These are phyloP conservation scores for Hypotaenidia okinawae DNA, from an alignment of 2,797 vertebrate genomes.

Conservation along the genomic window DNA sequence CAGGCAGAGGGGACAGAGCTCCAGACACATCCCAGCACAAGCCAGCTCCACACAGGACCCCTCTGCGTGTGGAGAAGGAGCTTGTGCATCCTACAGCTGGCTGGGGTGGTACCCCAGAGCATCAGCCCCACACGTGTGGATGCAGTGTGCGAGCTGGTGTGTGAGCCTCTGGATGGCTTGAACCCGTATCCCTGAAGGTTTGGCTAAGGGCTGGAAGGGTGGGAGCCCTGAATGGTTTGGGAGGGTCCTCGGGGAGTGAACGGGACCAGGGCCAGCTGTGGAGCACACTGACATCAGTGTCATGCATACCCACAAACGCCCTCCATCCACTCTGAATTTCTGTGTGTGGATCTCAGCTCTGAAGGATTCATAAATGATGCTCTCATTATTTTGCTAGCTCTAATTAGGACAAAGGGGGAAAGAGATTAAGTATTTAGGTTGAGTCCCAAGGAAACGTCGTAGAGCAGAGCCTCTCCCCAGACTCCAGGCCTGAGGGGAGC, in stretches of 20 bases:
- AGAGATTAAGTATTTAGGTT: slow-evolving; percentile 60
- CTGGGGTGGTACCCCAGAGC: neutral
- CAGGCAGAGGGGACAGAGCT: neutral
- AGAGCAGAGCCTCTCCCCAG: slow-evolving; percentile 56
- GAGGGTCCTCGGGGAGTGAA: neutral
- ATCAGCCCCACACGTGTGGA: neutral
- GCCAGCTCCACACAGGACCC: neutral
- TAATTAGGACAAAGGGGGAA: slow-evolving; percentile 37
- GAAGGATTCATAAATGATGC: slow-evolving; percentile 3
- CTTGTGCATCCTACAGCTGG: neutral
- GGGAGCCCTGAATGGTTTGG: neutral
- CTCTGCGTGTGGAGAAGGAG: neutral
- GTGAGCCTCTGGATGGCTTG: neutral
- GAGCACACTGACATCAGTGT: rapidly evolving
- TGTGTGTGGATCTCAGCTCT: neutral
- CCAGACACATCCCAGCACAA: neutral
- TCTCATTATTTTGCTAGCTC: slow-evolving; percentile 18
- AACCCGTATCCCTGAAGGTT: neutral
- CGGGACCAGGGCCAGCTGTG: neutral
- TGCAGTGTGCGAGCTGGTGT: rapidly evolving
- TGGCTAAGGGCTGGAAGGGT: neutral
- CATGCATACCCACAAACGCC: rapidly evolving
- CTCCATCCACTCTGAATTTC: rapidly evolving
- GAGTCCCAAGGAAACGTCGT: slow-evolving; percentile 66
- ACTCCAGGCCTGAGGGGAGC: slow-evolving; percentile 62